Evolutionary conservation across 2,888 invertebrate species (phyloP), one percentile per base, ranked within the genome.

Genomic region (Junonia oenone): DNA sequence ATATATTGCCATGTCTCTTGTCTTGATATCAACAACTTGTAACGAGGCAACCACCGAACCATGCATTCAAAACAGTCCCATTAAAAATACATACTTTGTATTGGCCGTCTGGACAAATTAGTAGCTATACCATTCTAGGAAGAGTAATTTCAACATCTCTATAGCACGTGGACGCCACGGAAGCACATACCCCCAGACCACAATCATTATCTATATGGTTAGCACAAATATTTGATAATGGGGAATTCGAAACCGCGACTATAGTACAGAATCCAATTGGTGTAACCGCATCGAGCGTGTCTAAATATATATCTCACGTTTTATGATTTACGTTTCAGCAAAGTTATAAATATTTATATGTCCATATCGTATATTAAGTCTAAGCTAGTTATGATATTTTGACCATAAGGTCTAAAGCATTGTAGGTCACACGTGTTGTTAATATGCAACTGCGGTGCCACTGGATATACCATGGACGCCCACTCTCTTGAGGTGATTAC

Each of bases 361-460:
- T 2, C 17, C 38, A 19, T 52, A 37, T 37, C 26, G 17, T 46
- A 52, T 45, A 13, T 35, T 37, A 9, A 26, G 26, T 52, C 38
- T 38, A 15, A 43, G 43, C 40, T 19, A 47, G 53, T 31, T 37
- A 55, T 50, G 27, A 51, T 56, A 51, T 55, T 60, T 55, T 55
- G 49, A 54, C 52, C 49, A 58, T 55, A 58, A 58, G 35, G 49
- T 22, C 45, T 51, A 45, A 38, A 38, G 49, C 56, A 55, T 63
- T 65, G 63, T 66, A 61, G 65, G 66, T 63, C 68, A 65, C 63
- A 64, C 59, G 57, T 65, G 62, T 55, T 64, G 62, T 57, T 65
- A 56, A 56, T 57, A 62, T 62, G 58, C 63, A 62, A 54, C 50
- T 63, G 48, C 50, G 52, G 46, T 46, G 47, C 29, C 46, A 48